Evolutionary conservation across 2,113 vertebrate genomes (phyloP).

Genomic region (Apus apus): DNA sequence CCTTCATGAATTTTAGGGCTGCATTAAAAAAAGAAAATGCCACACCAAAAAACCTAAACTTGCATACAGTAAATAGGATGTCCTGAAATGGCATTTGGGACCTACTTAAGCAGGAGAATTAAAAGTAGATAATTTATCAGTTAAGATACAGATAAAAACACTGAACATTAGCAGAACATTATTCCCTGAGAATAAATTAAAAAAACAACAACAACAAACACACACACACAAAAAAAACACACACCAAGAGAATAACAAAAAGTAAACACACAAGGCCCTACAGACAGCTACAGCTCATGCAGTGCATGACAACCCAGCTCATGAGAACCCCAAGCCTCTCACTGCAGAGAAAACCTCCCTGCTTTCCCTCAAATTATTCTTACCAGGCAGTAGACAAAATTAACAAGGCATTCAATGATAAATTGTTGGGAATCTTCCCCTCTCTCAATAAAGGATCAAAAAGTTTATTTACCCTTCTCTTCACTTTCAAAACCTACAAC

Average conservation of each 20-base stretch:
- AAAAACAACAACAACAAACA: no score
- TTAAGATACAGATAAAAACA: not conserved
- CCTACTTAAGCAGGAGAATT: not conserved
- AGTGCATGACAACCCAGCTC: not conserved
- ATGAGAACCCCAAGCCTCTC: not conserved
- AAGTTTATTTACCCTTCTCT: constrained; percentile 77
- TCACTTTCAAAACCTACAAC: constrained; percentile 87
- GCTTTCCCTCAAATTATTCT: not conserved
- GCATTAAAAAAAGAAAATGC: not conserved
- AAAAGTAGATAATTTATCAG: not conserved
- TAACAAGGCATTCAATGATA: not conserved
- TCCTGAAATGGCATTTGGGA: not conserved
- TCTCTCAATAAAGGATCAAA: not conserved
- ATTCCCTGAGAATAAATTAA: no score
- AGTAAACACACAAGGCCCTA: not conserved
- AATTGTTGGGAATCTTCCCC: not conserved
- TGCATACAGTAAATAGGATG: not conserved
- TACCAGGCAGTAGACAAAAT: not conserved
- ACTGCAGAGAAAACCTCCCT: not conserved
- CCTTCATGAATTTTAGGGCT: not conserved
- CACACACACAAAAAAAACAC: no score
- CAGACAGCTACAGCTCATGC: not conserved
- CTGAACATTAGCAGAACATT: no score
- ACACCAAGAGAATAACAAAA: not conserved
- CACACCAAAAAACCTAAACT: not conserved